Percentiles rank a stretch among this genome's conserved stretches.
Evolutionary conservation across 2,888 invertebrate species (phyloP).

Genomic region (Cosmopolites sordidus): DNA sequence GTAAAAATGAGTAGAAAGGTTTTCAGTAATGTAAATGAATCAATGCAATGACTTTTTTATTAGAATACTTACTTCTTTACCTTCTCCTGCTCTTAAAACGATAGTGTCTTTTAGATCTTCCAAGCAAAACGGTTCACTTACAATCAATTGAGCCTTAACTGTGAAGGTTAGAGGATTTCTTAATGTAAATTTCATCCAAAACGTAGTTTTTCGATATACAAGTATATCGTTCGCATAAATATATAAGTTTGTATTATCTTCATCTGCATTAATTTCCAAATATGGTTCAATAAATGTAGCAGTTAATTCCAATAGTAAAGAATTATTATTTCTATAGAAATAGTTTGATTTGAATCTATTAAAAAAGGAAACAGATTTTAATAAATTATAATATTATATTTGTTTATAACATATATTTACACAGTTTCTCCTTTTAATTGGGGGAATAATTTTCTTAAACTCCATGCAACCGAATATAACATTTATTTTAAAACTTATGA

Average conservation of each 20-base stretch:
- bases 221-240: constrained; percentile 35
- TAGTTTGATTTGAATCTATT: constrained; percentile 36
- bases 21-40: too few relatives aligned
- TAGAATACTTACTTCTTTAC: constrained; percentile 17
- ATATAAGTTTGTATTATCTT: constrained; percentile 27
- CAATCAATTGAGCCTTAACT: constrained; percentile 17
- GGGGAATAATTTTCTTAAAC: too few relatives aligned
- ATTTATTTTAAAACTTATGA: too few relatives aligned
- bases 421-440: too few relatives aligned
- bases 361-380: constrained; percentile 6
- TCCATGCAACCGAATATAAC: too few relatives aligned
- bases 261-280: constrained; percentile 26
- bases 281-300: constrained; percentile 30
- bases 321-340: constrained; percentile 30
- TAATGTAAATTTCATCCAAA: constrained; percentile 23
- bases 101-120: constrained; percentile 2
- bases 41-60: too few relatives aligned
- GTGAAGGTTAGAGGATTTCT: constrained; percentile 30
- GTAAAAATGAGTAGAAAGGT: too few relatives aligned
- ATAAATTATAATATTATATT: too few relatives aligned
- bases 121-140: constrained; percentile 7
- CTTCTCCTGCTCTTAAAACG: constrained; percentile 9
- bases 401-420: too few relatives aligned
- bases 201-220: constrained; percentile 18
- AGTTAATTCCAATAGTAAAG: constrained; percentile 27